These are phyloP conservation scores for Ariolimax columbianus DNA, from an alignment of 2,888 invertebrate species.

Conservation along the genomic window DNA sequence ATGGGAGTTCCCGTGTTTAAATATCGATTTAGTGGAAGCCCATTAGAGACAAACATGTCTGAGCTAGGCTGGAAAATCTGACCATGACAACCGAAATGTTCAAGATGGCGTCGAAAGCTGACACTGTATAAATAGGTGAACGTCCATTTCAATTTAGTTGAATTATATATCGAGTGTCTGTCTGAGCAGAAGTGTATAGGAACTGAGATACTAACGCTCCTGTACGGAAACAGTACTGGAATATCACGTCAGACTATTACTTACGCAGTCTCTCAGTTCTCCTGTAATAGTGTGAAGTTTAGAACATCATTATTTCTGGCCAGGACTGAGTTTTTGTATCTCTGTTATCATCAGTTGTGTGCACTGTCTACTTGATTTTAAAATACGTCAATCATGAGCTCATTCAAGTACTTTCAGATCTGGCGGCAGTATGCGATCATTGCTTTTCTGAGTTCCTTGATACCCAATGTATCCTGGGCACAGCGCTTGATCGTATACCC, in stretches of 20 bases:
- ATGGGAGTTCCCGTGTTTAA: not conserved
- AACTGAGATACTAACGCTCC: not conserved
- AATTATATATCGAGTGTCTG: not conserved
- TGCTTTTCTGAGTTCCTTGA: not conserved
- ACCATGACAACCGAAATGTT: not conserved
- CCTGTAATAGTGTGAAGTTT: too few species aligned
- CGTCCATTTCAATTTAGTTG: not conserved
- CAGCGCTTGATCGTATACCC: constrained; percentile 51
- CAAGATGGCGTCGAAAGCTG: not conserved
- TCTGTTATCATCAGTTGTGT: too few species aligned
- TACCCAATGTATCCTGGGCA: not conserved
- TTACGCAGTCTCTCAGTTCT: too few species aligned
- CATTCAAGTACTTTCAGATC: not conserved
- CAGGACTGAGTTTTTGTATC: too few species aligned
- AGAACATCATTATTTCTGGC: too few species aligned
- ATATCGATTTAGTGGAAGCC: constrained; percentile 9
- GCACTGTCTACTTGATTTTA: too few species aligned
- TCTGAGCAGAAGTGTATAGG: not conserved
- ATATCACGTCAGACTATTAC: not conserved
- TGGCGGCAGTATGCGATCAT: not conserved
- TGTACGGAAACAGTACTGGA: not conserved
- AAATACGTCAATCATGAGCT: not conserved
- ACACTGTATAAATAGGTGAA: not conserved
- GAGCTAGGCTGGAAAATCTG: not conserved
- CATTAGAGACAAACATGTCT: not conserved